Conservation (phyloP, 2,113 vertebrate genomes). For the Colaptes auratus region DNA sequence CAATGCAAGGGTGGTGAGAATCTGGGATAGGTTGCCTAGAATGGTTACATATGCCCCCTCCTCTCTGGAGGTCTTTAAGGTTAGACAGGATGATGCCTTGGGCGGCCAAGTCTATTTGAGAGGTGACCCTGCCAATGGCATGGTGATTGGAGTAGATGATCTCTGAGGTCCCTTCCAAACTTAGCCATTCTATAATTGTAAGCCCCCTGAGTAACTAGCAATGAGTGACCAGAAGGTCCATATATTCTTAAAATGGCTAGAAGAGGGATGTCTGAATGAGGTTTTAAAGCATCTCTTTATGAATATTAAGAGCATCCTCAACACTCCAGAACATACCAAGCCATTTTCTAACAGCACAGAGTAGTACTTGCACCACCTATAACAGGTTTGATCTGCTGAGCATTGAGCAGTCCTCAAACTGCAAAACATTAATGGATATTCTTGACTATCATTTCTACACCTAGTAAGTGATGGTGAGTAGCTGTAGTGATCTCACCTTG, state of each 20-base stretch:
- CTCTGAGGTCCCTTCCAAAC: too few species aligned
- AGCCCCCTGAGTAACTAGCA: not conserved
- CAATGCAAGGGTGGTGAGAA: too few species aligned
- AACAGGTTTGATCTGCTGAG: not conserved
- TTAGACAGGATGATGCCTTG: too few species aligned
- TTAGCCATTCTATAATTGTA: too few species aligned
- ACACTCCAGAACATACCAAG: not conserved
- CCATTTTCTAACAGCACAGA: not conserved
- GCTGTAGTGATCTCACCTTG: not conserved
- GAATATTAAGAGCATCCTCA: not conserved
- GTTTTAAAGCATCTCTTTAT: not conserved
- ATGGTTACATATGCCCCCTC: too few species aligned
- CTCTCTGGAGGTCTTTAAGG: too few species aligned
- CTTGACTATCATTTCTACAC: not conserved
- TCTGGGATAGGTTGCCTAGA: too few species aligned
- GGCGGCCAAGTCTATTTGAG: too few species aligned
- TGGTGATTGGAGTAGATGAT: too few species aligned
- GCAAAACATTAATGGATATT: fast-evolving
- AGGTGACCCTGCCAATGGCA: too few species aligned
- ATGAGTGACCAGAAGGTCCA: not conserved
- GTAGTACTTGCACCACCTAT: not conserved
- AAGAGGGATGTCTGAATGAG: not conserved
- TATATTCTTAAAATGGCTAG: fast-evolving
- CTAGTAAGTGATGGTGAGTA: not conserved
- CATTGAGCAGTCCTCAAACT: not conserved